These are phyloP conservation scores for Neoscelio sp. DNA, from an alignment of 2,888 invertebrate species.

Conservation along the genomic window DNA sequence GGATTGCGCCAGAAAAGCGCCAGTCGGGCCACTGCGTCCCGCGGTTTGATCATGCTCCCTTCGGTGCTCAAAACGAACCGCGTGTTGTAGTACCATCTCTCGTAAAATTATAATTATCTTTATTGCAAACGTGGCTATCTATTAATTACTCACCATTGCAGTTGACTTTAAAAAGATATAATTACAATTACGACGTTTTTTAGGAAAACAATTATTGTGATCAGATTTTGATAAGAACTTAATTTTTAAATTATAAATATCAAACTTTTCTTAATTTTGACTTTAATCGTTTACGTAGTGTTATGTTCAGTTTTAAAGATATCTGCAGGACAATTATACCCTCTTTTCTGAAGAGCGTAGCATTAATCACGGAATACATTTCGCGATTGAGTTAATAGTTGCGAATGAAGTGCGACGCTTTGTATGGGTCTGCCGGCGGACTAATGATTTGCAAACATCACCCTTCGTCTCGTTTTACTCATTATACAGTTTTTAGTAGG, in stretches of 20 bases:
- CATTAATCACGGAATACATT: conserved; percentile 65
- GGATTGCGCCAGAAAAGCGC: conserved; percentile 79
- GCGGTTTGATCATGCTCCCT: conserved; percentile 63
- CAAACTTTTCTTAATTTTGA: conserved; percentile 4
- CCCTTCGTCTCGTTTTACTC: conserved; percentile 74
- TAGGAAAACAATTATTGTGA: too few species aligned
- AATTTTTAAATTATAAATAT: too few species aligned
- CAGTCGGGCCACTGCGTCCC: conserved; percentile 61
- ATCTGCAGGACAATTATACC: neutral
- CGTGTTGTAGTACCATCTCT: conserved; percentile 36
- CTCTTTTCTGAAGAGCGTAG: neutral
- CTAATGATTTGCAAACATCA: conserved; percentile 82
- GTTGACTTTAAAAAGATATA: neutral
- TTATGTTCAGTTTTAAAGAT: too few species aligned
- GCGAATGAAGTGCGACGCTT: conserved; percentile 38
- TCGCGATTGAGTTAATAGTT: conserved; percentile 64
- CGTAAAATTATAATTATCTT: conserved; percentile 80
- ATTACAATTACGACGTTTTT: too few species aligned
- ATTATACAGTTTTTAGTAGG: conserved; percentile 76
- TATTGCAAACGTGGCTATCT: conserved; percentile 72
- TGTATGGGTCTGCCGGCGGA: conserved; percentile 71
- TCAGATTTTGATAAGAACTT: too few species aligned
- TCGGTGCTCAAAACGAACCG: conserved; percentile 42
- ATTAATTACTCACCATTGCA: neutral
- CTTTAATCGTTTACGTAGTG: too few species aligned